Evolutionary conservation across 37 sponge, comb jelly and placozoan genomes (phyloP).

Genomic region (Geodia barretti): DNA sequence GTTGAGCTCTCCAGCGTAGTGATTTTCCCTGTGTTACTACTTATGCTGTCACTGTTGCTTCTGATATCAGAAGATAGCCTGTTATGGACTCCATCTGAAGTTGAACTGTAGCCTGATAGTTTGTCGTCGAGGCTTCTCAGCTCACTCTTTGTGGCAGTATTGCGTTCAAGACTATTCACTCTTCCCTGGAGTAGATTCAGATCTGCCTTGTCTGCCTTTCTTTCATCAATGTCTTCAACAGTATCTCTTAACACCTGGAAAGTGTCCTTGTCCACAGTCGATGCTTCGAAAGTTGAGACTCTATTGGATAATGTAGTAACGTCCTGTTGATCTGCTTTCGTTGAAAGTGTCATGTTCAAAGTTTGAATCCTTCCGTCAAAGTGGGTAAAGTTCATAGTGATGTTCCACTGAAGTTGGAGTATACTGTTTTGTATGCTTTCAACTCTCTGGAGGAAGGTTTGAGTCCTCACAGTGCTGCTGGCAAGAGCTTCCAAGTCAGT

Average conservation of each 20-base stretch:
- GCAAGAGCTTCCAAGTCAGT: background rate
- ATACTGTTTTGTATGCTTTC: too few relatives aligned
- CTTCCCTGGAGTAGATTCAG: background rate
- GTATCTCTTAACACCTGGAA: background rate
- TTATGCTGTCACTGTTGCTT: too few relatives aligned
- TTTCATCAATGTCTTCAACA: background rate
- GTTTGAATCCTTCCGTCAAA: background rate
- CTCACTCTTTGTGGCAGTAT: background rate
- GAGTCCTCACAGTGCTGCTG: too few relatives aligned
- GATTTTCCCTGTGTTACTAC: too few relatives aligned
- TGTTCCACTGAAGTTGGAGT: too few relatives aligned
- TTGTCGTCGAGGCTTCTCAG: background rate
- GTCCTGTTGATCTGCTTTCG: background rate
- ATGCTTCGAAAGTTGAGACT: background rate
- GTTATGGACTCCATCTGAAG: background rate
- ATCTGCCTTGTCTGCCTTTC: background rate
- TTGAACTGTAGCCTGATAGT: background rate
- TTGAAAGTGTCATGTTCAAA: background rate
- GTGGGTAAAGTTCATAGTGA: background rate
- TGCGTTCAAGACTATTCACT: background rate
- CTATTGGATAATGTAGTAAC: background rate
- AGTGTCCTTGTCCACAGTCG: background rate
- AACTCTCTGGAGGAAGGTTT: too few relatives aligned
- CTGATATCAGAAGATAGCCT: background rate
- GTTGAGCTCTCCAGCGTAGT: too few relatives aligned